phyloP scores from a whole-genome alignment of 2,113 vertebrate species.

The Riparia riparia region DNA sequence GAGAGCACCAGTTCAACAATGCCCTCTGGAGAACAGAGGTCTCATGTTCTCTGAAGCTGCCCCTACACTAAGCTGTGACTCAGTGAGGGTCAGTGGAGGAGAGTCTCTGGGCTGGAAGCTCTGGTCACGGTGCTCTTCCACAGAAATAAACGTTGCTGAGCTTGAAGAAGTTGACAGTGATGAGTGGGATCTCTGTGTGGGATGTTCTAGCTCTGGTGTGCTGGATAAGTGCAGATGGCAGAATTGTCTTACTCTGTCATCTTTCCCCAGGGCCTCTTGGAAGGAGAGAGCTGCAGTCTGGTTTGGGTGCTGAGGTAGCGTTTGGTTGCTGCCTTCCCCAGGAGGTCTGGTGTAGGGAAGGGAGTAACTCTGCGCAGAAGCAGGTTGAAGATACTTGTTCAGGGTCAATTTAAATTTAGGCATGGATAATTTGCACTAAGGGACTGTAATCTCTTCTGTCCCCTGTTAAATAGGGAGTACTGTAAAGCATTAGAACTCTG shows the following conservation, averaged over 20 bases:
- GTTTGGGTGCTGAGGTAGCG: background rate
- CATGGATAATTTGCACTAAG: background rate
- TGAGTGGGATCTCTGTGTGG: background rate
- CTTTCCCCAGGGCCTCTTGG: background rate
- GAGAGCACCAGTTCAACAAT: background rate
- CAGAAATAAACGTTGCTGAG: background rate
- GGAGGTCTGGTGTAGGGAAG: background rate
- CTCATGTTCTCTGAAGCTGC: background rate
- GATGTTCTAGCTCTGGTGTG: background rate
- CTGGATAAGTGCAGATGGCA: background rate
- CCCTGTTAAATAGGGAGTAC: background rate
- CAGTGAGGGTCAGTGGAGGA: background rate
- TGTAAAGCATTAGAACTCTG: background rate
- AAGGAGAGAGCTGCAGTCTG: background rate
- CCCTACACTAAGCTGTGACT: background rate
- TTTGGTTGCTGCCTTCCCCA: background rate
- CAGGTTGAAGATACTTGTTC: background rate
- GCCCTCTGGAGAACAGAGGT: background rate
- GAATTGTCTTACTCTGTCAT: background rate
- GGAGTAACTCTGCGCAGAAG: background rate
- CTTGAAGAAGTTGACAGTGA: background rate
- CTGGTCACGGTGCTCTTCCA: background rate
- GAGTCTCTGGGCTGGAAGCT: background rate
- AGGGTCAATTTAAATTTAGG: background rate
- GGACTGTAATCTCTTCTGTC: background rate